Evolutionary conservation across 2,888 invertebrate genomes (phyloP), one percentile per base, ranked within the genome.

Genomic region (Sinelater perroti): DNA sequence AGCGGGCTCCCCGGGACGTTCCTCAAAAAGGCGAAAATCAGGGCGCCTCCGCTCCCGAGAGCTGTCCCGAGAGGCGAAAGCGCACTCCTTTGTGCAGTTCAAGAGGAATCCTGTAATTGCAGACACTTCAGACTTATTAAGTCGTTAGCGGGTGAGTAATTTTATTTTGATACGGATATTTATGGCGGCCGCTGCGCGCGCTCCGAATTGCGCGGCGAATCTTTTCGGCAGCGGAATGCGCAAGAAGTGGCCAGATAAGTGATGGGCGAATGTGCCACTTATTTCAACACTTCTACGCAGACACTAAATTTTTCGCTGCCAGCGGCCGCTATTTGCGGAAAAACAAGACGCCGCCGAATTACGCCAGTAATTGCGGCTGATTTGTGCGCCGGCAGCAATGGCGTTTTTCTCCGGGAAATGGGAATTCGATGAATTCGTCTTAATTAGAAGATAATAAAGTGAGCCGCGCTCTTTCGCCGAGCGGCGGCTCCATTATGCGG

Each of bases 281-380:
- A 44, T 45, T 55, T 55, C 55, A 46, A 40, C 55, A 55, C 55
- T 55, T 55, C 38, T 17, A 55, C 11, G 46, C 46, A 55, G 55
- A 55, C 47, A 42, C 46, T 47, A 47, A 55, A 55, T 55, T 55
- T 47, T 47, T 47, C 46, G 33, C 40, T 55, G 55, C 42, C 55
- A 55, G 28, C 53, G 21, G 45, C 36, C 36, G 53, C 55, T 55
- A 55, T 55, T 55, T 55, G 55, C 55, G 47, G 55, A 46, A 53
- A 53, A 53, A 53, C 36, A 53, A 53, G 53, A 46, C 38, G 45
- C 53, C 45, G 38, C 28, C 53, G 28, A 45, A 52, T 53, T 53
- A 53, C 45, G 45, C 21, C 45, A 16, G 53, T 53, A 53, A 53
- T 53, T 53, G 46, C 17, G 38, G 36, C 46, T 53, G 53, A 53